A percentile compares a stretch with the other conserved stretches of the same genome.
phyloP scores from a whole-genome alignment of 2,888 invertebrate genomes.

The Crioceris asparagi region DNA sequence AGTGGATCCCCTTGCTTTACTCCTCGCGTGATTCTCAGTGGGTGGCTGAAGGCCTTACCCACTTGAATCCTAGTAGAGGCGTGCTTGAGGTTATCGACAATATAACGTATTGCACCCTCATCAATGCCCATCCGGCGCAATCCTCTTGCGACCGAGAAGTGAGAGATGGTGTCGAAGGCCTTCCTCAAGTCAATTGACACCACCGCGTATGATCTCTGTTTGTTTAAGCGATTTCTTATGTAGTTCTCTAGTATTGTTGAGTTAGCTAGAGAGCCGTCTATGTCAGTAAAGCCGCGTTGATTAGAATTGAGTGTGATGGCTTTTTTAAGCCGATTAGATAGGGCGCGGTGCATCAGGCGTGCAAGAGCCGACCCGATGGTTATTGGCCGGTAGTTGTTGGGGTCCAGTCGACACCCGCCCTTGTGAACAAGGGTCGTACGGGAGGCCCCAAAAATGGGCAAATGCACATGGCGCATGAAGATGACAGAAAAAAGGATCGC shows the following conservation, averaged over 20 bases:
- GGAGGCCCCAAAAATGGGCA: neutral
- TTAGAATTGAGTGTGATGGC: conserved; percentile 12
- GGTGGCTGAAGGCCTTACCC: neutral
- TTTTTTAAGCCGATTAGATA: conserved; percentile 12
- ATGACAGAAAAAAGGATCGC: neutral
- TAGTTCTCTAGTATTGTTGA: conserved; percentile 23
- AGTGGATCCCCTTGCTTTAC: conserved; percentile 36
- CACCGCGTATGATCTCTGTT: conserved; percentile 3
- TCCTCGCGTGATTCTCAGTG: conserved; percentile 22
- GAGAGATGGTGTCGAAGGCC: conserved; percentile 20
- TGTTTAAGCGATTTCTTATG: conserved; percentile 3
- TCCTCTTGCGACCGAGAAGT: conserved; percentile 13
- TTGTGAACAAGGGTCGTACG: conserved; percentile 9
- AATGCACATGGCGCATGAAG: conserved; percentile 1
- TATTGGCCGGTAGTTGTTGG: conserved; percentile 25
- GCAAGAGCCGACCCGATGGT: conserved; percentile 22
- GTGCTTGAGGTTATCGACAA: conserved; percentile 1
- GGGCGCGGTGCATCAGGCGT: conserved; percentile 20
- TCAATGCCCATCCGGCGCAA: conserved; percentile 11
- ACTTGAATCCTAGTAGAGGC: conserved; percentile 12
- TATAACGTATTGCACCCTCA: neutral
- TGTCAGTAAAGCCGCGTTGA: conserved; percentile 27
- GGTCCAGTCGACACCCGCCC: conserved; percentile 2
- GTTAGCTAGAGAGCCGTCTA: conserved; percentile 33
- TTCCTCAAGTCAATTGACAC: conserved; percentile 16